A percentile compares a stretch with the other conserved stretches of the same genome.
Evolutionary conservation across 1,140 invertebrate species (phyloP).

Genomic region (Sitobion miscanthi): DNA sequence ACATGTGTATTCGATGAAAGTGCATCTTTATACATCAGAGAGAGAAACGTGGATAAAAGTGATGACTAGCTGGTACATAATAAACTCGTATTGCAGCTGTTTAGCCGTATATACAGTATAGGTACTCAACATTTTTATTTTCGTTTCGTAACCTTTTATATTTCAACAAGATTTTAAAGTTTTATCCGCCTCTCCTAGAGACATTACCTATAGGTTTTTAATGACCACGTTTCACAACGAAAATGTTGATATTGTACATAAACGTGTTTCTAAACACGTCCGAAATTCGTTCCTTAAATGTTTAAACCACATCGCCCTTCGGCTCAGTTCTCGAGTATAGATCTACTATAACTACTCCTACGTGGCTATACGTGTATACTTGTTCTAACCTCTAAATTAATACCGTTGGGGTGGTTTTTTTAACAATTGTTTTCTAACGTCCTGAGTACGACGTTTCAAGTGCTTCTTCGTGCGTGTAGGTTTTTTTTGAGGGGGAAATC

Average conservation of each 20-base stretch:
- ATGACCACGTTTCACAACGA: not conserved
- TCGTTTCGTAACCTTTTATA: too few relatives aligned
- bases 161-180: too few relatives aligned
- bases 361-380: not conserved
- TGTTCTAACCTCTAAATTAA: constrained; percentile 9
- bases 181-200: too few relatives aligned
- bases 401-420: constrained; percentile 6
- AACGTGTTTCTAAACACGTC: not conserved
- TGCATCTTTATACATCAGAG: too few relatives aligned
- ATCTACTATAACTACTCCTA: not conserved
- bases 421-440: not conserved
- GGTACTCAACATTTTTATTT: too few relatives aligned
- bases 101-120: too few relatives aligned
- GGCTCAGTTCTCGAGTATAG: too few relatives aligned
- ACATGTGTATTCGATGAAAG: too few relatives aligned
- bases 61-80: too few relatives aligned
- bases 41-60: too few relatives aligned
- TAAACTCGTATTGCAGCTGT: too few relatives aligned
- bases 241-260: not conserved
- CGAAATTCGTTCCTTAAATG: not conserved
- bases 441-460: constrained; percentile 14
- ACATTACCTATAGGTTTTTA: too few relatives aligned
- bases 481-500: constrained; percentile 14
- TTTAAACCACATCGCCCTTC: not conserved
- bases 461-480: constrained; percentile 37